Evolutionary conservation across 2,113 vertebrate genomes (phyloP).

Genomic region (Xenopus laevis): DNA sequence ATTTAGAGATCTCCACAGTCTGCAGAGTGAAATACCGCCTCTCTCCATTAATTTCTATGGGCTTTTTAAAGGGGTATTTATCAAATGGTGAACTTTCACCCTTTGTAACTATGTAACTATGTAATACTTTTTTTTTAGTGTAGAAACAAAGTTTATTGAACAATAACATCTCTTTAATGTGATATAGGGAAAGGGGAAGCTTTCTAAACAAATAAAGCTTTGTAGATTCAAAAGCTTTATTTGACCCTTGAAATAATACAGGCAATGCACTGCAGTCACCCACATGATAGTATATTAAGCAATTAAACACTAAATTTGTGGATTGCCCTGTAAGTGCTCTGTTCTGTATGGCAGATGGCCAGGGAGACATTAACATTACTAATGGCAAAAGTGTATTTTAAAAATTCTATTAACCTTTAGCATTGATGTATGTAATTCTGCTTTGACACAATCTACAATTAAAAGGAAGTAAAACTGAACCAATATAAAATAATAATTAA

Average conservation of each 20-base stretch:
- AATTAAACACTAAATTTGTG: neutral
- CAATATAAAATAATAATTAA: neutral
- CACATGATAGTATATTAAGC: neutral
- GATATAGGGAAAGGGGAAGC: no score
- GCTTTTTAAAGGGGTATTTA: no score
- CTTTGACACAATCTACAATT: constrained; percentile 27
- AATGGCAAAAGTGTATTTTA: constrained; percentile 29
- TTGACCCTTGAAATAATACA: neutral
- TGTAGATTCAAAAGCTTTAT: neutral
- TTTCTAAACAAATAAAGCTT: no score
- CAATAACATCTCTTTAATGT: no score
- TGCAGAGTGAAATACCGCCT: no score
- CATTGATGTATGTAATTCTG: constrained; percentile 17
- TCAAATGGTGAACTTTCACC: no score
- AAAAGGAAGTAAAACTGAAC: neutral
- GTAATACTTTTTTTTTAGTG: no score
- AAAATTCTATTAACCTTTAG: constrained; percentile 41
- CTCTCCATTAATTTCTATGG: no score
- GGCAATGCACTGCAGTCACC: no score
- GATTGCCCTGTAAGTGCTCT: constrained; percentile 19
- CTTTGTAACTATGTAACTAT: no score
- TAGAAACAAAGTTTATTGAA: no score
- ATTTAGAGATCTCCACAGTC: no score
- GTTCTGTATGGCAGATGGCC: constrained; percentile 22
- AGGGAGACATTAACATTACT: constrained; percentile 33